Evolutionary conservation across 2,888 invertebrate genomes (phyloP).

Genomic region (Drosophila differens): DNA sequence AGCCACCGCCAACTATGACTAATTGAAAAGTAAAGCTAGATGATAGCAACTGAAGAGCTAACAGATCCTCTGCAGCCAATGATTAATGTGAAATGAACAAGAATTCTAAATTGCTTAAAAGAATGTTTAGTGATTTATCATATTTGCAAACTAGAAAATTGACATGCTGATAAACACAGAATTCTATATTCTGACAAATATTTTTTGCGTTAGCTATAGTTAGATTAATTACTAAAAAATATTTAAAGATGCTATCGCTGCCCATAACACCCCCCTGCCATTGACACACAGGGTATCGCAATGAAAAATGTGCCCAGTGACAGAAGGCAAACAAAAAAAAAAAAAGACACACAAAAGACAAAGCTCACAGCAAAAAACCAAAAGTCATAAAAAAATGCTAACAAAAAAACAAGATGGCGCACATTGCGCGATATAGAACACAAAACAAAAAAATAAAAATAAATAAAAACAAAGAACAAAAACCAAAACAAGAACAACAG

Average conservation of each 20-base stretch:
- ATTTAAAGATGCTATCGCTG: not conserved
- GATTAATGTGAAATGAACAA: not conserved
- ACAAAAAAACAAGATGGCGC: slow-evolving; percentile 43
- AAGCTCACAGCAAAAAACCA: slow-evolving; percentile 16
- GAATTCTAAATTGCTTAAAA: not conserved
- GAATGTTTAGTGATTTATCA: not conserved
- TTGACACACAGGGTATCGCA: slow-evolving; percentile 11
- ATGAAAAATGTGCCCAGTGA: slow-evolving; percentile 41
- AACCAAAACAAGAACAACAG: slow-evolving; percentile 13
- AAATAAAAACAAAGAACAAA: slow-evolving; percentile 22
- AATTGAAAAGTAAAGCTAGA: slow-evolving; percentile 61
- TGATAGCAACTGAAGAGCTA: too few species aligned
- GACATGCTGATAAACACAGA: not conserved
- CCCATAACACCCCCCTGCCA: not conserved
- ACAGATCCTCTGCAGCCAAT: not conserved
- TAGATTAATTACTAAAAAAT: not conserved
- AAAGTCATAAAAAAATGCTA: slow-evolving; percentile 28
- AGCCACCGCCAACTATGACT: slow-evolving; percentile 32
- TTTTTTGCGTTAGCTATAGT: not conserved
- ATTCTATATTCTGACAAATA: not conserved
- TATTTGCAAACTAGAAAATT: not conserved
- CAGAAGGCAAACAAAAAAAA: slow-evolving; percentile 43
- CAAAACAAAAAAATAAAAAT: slow-evolving; percentile 4
- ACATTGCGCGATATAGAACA: slow-evolving; percentile 18
- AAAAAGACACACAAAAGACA: slow-evolving; percentile 25